These are phyloP conservation scores for Jaculus jaculus DNA, from an alignment of 2,113 vertebrate species.

Conservation along the genomic window DNA sequence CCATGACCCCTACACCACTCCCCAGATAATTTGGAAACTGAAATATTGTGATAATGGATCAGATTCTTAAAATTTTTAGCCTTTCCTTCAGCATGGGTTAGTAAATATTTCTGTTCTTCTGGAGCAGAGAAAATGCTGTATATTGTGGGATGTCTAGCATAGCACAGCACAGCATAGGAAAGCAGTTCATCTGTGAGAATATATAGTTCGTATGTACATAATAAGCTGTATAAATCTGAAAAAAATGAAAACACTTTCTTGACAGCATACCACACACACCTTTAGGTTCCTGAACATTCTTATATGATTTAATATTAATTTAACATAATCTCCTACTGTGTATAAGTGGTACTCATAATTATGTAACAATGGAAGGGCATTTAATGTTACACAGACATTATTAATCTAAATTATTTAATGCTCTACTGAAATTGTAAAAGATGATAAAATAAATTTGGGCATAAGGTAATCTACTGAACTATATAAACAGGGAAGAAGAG, in stretches of 20 bases:
- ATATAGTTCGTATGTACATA: not conserved
- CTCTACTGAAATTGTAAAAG: not conserved
- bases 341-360: not conserved
- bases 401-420: constrained; percentile 38
- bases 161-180: not conserved
- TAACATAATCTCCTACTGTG: constrained; percentile 10
- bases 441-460: constrained; percentile 35
- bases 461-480: constrained; percentile 7
- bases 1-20: not conserved
- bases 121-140: not conserved
- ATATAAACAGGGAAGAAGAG: not conserved
- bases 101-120: not conserved
- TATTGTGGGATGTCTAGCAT: not conserved
- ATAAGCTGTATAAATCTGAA: constrained; percentile 7
- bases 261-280: constrained; percentile 8
- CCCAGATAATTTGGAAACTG: constrained; percentile 34
- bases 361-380: constrained; percentile 8
- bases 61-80: not conserved
- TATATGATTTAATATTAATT: constrained; percentile 49
- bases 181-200: not conserved
- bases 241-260: constrained; percentile 15
- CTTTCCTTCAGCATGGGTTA: not conserved
- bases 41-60: not conserved
- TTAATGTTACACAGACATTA: constrained; percentile 50
- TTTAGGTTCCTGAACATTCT: constrained; percentile 35